Evolutionary conservation across 2,113 vertebrate species (phyloP).

Genomic region (Tragelaphus imberbis): DNA sequence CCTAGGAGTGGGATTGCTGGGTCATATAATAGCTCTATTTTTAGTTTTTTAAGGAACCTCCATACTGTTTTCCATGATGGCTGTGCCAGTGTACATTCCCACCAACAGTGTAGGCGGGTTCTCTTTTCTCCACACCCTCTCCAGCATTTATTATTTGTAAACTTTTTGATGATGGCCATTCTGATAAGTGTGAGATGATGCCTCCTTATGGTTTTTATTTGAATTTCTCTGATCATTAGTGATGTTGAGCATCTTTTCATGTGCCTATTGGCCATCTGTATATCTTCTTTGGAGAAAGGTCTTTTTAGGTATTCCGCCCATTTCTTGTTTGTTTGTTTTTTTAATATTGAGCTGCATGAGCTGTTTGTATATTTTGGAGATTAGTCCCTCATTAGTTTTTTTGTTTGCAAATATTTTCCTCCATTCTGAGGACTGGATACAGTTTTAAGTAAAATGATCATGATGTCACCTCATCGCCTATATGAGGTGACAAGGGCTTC

Average conservation of each 20-base stretch:
- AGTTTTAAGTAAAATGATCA: neutral
- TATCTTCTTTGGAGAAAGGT: neutral
- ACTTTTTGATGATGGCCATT: neutral
- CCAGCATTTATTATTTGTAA: neutral
- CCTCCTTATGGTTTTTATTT: neutral
- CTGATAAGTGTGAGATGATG: neutral
- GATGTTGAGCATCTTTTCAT: neutral
- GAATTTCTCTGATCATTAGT: neutral
- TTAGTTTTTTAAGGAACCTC: neutral
- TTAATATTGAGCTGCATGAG: neutral
- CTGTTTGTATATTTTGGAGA: neutral
- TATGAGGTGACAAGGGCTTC: neutral
- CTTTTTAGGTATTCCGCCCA: neutral
- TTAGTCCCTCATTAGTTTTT: neutral
- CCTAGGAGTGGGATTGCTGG: neutral
- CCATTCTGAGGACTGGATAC: neutral
- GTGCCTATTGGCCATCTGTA: neutral
- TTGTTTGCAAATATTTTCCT: neutral
- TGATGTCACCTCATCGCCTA: too few species aligned
- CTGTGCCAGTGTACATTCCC: neutral
- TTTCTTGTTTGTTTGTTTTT: neutral
- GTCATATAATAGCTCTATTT: neutral
- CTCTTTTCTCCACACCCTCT: neutral
- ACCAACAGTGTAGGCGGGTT: neutral
- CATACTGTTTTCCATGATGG: neutral